Conservation (phyloP, 1,140 invertebrate species). For the Xylocopa sonorina region DNA sequence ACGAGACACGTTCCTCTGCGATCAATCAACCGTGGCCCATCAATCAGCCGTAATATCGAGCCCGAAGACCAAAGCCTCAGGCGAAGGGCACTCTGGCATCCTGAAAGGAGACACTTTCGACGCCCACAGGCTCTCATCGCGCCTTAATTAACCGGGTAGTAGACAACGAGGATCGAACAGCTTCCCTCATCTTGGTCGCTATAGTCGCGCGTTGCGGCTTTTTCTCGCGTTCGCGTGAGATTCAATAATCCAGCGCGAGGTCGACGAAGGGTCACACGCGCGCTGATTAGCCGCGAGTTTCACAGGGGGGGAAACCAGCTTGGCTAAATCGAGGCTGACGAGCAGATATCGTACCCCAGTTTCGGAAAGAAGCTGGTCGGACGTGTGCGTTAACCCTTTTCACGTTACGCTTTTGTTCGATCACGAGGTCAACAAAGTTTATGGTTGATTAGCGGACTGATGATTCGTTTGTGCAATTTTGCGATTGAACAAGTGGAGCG, state of each 20-base stretch:
- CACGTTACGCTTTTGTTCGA: no score
- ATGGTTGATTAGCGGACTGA: no score
- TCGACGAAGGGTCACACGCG: constrained; percentile 57
- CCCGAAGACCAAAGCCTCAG: neutral
- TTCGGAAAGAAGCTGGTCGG: neutral
- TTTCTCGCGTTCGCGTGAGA: constrained; percentile 34
- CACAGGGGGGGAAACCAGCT: constrained; percentile 12
- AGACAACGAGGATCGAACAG: constrained; percentile 9
- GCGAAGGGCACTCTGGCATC: neutral
- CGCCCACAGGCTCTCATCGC: constrained; percentile 7
- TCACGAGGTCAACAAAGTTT: no score
- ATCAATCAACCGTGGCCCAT: constrained; percentile 13
- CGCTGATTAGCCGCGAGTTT: constrained; percentile 58
- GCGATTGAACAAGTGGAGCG: no score
- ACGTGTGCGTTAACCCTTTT: no score
- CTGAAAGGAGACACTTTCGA: constrained; percentile 10
- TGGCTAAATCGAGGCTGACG: neutral
- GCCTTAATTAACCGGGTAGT: constrained; percentile 32
- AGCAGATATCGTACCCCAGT: constrained; percentile 4
- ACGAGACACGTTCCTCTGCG: neutral
- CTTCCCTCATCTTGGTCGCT: constrained; percentile 36
- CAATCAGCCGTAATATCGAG: constrained; percentile 9
- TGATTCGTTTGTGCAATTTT: no score
- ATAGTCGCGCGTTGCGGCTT: neutral
- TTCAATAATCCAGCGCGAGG: constrained; percentile 61